Base-by-base conservation (phyloP, 2,888 invertebrate genomes). In the Dolomedes plantarius region DNA sequence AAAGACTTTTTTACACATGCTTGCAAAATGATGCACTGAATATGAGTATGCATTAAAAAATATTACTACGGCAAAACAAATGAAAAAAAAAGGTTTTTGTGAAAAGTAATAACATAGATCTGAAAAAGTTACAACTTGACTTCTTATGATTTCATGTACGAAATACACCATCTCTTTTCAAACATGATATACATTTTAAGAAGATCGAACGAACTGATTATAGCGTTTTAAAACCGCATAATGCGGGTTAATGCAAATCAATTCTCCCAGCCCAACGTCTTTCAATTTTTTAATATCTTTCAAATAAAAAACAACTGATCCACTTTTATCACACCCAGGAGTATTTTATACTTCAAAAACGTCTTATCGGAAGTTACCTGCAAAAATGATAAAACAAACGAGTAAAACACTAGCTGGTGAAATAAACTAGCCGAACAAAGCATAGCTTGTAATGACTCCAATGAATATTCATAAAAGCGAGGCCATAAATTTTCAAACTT, bases 401-500 rank as follows among this genome's bases (percentile, higher is more conserved):
- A 32, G 41, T 65, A 65, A 73, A 76, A 76, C 50, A 76, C 46
- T 67, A 31, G n/a, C n/a, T 16, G 3, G 32, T 41, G 46, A 50
- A 65, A 68, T 76, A 67, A 68, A 68, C 31, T 13, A 16, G 28
- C 68, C 23, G 23, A 19, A 56, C 56, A 56, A 6, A 19, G 56
- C 16, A 56, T 23, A 23, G 7, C 23, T 31, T 39, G 69, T 75
- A 75, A 75, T 69, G 69, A 64, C 69, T 64, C 36, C 41, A 56
- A 81, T 81, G 81, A 81, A 81, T 81, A 81, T 81, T 81, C 81
- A 81, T 81, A 81, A 81, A 69, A 74, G 74, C 13, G 16, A n/a
- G 27, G 62, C 39, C 74, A 81, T 81, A 75, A 81, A 75, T 81
- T 81, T 75, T 31, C 62, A 16, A 23, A 56, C 23, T 56, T 56